Evolutionary conservation across 1,140 invertebrate genomes (phyloP).

Genomic region (Hetaerina americana): DNA sequence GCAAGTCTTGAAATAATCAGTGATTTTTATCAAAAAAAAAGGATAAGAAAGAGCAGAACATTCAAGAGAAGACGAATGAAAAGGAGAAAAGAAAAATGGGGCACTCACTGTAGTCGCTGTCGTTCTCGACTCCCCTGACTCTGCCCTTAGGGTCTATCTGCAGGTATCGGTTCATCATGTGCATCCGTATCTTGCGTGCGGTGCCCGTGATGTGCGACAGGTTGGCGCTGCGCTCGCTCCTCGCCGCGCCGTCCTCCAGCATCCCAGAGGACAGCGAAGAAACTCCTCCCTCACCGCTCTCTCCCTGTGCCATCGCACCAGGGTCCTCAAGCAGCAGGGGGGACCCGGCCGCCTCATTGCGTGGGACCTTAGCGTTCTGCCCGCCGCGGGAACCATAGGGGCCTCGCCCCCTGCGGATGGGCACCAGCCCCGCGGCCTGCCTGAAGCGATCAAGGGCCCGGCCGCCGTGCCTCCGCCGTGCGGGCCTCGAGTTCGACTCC

Average conservation of each 20-base stretch:
- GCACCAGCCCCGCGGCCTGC: neutral
- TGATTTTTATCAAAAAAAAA: too few relatives aligned
- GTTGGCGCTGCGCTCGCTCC: constrained; percentile 51
- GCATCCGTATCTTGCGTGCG: constrained; percentile 61
- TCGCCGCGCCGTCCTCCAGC: neutral
- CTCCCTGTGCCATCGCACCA: neutral
- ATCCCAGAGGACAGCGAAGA: neutral
- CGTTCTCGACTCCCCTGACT: constrained; percentile 61
- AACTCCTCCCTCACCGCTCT: neutral
- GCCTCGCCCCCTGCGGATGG: neutral
- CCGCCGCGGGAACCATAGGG: neutral
- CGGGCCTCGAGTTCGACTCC: neutral
- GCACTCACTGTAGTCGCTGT: constrained; percentile 66
- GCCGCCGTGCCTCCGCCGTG: neutral
- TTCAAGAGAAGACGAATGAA: too few relatives aligned
- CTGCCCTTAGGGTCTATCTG: constrained; percentile 64
- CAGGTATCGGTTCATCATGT: constrained; percentile 62
- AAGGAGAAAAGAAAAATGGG: too few relatives aligned
- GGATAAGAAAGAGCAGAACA: too few relatives aligned
- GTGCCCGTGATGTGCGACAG: constrained; percentile 57
- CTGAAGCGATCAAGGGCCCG: neutral
- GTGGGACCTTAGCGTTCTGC: neutral
- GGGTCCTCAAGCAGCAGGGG: too few relatives aligned
- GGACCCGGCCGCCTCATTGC: neutral
- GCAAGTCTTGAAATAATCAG: too few relatives aligned